Percentiles rank a stretch among this genome's conserved stretches.
Evolutionary conservation across 2,888 invertebrate species (phyloP).

Genomic region (Idaea dimidiata): DNA sequence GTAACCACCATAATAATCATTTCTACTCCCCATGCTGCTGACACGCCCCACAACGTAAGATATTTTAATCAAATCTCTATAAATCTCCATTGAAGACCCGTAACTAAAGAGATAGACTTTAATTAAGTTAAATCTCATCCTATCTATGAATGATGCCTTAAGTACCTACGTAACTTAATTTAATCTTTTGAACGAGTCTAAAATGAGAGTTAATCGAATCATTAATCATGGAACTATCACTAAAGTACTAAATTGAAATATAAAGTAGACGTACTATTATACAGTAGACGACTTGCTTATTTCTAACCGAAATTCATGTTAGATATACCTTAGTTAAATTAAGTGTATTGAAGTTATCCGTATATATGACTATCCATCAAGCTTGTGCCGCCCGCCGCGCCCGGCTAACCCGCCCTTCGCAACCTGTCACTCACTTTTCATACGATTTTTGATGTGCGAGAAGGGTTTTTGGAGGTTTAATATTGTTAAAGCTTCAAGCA

Average conservation of each 20-base stretch:
- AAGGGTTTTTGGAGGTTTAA: too few species aligned
- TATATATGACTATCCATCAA: too few species aligned
- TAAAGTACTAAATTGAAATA: background rate
- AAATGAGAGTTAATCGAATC: background rate
- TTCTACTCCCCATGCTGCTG: background rate
- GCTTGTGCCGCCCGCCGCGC: too few species aligned
- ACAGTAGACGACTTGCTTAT: too few species aligned
- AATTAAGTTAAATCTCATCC: conserved; percentile 61
- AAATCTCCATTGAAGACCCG: conserved; percentile 55
- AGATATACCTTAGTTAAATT: too few species aligned
- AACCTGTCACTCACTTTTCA: too few species aligned
- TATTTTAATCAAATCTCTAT: conserved; percentile 60
- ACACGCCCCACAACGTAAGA: background rate
- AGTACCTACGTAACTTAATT: background rate
- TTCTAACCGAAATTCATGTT: too few species aligned
- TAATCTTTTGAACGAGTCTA: background rate
- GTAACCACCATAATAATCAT: conserved; percentile 1
- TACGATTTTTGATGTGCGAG: too few species aligned
- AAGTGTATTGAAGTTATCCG: too few species aligned
- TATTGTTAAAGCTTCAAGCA: too few species aligned
- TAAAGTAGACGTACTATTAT: background rate
- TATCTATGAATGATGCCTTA: conserved; percentile 3
- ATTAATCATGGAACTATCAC: background rate
- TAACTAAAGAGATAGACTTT: conserved; percentile 30
- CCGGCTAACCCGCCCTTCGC: too few species aligned